Base-by-base conservation (phyloP, 1,140 invertebrate genomes). In the Camponotus vicinus region DNA sequence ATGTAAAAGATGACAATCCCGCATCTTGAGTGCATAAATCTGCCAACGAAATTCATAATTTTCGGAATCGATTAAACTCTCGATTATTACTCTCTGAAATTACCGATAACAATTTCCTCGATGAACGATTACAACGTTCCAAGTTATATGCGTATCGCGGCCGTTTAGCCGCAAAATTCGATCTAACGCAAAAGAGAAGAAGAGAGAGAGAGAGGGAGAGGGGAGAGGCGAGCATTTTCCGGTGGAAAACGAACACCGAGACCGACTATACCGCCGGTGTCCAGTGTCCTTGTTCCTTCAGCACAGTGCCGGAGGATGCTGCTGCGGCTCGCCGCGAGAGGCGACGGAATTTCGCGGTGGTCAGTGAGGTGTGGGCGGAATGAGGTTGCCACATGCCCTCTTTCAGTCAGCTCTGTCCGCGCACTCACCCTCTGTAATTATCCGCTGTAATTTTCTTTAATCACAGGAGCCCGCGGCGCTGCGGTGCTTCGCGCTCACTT, bases 391-490 rank as follows among this genome's bases (percentile, higher is more conserved):
- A 34, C 15, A 27, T 8, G 57, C 21, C 42, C 71, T 85, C 82
- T 61, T 69, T 77, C 82, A 42, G 11, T 9, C 37, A 55, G 83
- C 59, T 85, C 63, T 57, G 64, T 64, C 27, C 52, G 40, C 42
- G 70, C 37, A 21, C 49, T 77, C 75, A 45, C 89, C 86, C 66
- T 82, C 91, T 94, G 93, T 94, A 91, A 94, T 94, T 93, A 93
- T 93, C 91, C 85, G 80, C 83, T 83, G 91, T 94, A 94, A 94
- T 93, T 94, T 94, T 93, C 92, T 93, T 94, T 93, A 94, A 94
- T 94, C 93, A 94, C 93, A 94, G 93, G 89, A 93, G 90, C 88
- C 84, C 77, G 80, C 34, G 42, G 71, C 59, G 85, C 85, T 86
- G 55, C 34, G 21, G 64, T 32, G 55, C 55, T 18, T 15, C 45